Evolutionary conservation across 2,797 vertebrate species (phyloP).

Genomic region (Poeciliopsis gracilis): DNA sequence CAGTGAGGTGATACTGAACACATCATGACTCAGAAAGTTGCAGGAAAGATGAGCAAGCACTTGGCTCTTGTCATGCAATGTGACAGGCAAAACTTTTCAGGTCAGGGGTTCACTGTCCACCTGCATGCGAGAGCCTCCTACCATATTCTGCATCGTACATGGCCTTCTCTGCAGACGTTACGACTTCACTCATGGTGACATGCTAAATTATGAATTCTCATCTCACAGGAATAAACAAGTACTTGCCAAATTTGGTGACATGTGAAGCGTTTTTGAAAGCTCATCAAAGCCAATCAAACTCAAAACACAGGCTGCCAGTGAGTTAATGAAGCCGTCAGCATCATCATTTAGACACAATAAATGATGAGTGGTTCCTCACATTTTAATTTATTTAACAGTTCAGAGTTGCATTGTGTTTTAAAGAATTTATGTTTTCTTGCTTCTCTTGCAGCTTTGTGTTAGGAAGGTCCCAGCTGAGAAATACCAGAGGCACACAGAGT

Average conservation of each 20-base stretch:
- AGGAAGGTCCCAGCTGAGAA: not conserved
- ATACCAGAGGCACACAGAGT: not conserved
- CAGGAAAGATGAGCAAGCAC: conserved; percentile 48
- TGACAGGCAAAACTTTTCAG: conserved; percentile 30
- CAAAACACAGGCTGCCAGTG: conserved; percentile 7
- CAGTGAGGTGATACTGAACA: conserved; percentile 68
- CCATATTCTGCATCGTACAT: conserved; percentile 22
- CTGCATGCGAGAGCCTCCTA: conserved; percentile 25
- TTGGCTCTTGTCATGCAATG: conserved; percentile 15
- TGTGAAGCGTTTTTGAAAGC: conserved; percentile 4
- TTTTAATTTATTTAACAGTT: conserved; percentile 4
- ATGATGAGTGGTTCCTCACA: conserved; percentile 15
- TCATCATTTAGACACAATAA: conserved; percentile 24
- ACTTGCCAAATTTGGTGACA: conserved; percentile 6
- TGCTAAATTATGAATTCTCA: conserved; percentile 15
- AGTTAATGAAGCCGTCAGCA: conserved; percentile 31
- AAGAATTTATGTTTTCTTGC: not conserved
- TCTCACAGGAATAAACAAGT: conserved; percentile 10
- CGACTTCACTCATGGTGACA: conserved; percentile 8
- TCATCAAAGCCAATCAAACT: conserved; percentile 38
- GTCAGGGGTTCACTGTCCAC: conserved; percentile 40
- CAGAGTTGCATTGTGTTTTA: not conserved
- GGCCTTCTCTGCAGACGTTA: conserved; percentile 3
- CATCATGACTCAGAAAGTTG: conserved; percentile 58
- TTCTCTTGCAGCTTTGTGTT: not conserved